Base-by-base conservation (phyloP, 64 coral and sea anemone genomes). In the Orbicella faveolata region DNA sequence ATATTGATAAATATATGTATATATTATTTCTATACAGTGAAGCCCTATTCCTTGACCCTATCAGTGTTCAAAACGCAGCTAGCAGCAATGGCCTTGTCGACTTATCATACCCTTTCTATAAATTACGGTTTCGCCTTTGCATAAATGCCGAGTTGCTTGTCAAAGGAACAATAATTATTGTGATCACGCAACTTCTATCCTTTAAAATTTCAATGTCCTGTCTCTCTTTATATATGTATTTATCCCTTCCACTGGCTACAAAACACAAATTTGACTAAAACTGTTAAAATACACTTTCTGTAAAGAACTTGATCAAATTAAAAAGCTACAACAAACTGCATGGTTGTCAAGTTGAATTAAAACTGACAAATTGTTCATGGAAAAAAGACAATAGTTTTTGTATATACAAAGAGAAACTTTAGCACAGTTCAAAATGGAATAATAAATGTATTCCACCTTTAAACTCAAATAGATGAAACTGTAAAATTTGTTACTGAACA, bases 1-100 rank as follows among this genome's bases (percentile, higher is more conserved):
- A 63, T 81, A 17, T 6, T 36, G 82, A 85, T 85, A 85, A 85
- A 85, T 85, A 85, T 73, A 73, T 18, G 39, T 48, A 85, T 85
- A 85, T 85, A 85, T 85, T 85, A 85, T 72, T 72, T 73, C 65
- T 85, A 72, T 72, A 53, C 65, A 72, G 36, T 85, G 37, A 1
- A 51, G 51, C 19, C 36, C 75, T n/a, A 9, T n/a, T 34, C 35
- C 41, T 51, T 23, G 20, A 52, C 15, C 4, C 0, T 9, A 34
- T 62, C 36, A 52, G 37, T 52, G 23, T 53, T 25, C 52, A 6
- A 25, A 52, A n/a, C 30, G 10, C 75, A 78, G 75, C 75, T 51
- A 21, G 36, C 79, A 6, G 64, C 63, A 16, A 8, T 20, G 63
- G 57, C 63, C 20, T 30, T 85, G 82, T 65, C 64, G 63, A 69